phyloP scores from a whole-genome alignment of 2,113 vertebrate species.

The Strix uralensis region DNA sequence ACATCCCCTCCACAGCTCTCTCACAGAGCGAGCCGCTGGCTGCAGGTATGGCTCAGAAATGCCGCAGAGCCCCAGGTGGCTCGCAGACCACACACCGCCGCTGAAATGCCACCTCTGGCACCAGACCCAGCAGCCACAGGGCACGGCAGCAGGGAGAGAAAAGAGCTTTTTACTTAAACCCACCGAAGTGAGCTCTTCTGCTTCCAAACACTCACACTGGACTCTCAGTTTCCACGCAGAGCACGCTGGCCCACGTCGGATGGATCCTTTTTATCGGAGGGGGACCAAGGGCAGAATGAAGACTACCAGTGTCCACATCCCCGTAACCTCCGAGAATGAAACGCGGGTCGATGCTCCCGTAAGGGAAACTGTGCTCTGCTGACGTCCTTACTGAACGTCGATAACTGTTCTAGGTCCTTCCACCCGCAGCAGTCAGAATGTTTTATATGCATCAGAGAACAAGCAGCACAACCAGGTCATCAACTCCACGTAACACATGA shows the following conservation, averaged over 20 bases:
- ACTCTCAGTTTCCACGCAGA: background rate
- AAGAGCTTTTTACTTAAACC: background rate
- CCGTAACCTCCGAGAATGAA: accelerated
- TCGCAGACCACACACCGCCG: background rate
- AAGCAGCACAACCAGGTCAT: background rate
- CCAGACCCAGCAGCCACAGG: background rate
- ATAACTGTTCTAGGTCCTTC: background rate
- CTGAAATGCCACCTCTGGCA: background rate
- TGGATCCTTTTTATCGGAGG: background rate
- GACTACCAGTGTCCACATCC: accelerated
- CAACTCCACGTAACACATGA: background rate
- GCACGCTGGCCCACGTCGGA: accelerated
- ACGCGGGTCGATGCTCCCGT: accelerated
- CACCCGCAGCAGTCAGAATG: accelerated
- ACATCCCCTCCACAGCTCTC: background rate
- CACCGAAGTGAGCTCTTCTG: background rate
- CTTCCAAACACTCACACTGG: background rate
- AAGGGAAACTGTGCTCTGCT: background rate
- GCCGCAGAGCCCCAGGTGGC: background rate
- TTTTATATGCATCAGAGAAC: background rate
- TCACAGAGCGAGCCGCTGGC: accelerated
- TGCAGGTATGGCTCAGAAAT: background rate
- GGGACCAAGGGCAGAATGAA: background rate
- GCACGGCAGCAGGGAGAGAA: background rate
- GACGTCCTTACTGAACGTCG: accelerated